These are phyloP conservation scores for Littorina saxatilis DNA, from an alignment of 1,140 invertebrate genomes.

Conservation along the genomic window DNA sequence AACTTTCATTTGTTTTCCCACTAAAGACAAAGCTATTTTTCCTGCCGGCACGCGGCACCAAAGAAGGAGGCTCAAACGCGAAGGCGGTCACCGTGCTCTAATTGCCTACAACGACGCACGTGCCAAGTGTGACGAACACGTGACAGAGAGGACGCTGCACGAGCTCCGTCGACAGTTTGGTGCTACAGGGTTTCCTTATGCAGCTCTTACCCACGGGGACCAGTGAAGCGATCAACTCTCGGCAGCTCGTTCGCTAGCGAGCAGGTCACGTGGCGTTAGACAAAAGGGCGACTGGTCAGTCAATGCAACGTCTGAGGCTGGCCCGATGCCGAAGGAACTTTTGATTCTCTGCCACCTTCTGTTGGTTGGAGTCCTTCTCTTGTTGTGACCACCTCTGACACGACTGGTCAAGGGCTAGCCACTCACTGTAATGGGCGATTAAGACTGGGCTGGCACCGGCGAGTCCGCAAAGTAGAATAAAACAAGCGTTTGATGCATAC, in stretches of 20 bases:
- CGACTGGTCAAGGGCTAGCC: neutral
- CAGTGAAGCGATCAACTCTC: constrained; percentile 2
- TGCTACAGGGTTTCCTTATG: neutral
- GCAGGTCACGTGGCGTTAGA: neutral
- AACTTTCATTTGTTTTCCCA: constrained; percentile 29
- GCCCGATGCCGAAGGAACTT: neutral
- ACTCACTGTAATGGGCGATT: neutral
- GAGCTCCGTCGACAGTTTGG: neutral
- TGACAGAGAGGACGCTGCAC: neutral
- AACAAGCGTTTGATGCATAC: too few relatives aligned
- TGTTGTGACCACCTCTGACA: neutral
- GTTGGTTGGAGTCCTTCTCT: neutral
- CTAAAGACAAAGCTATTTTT: constrained; percentile 32
- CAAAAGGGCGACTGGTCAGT: neutral
- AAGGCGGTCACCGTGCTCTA: constrained; percentile 20
- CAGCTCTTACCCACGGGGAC: neutral
- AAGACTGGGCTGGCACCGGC: neutral
- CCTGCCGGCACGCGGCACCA: neutral
- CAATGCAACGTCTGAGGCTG: neutral
- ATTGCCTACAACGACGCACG: neutral
- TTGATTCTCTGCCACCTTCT: neutral
- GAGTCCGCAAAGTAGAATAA: too few relatives aligned
- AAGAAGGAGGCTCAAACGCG: neutral
- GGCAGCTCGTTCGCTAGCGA: neutral
- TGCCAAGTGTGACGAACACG: neutral